Conservation (phyloP, 37 sponge, comb jelly and placozoan genomes). For the Amphimedon queenslandica region DNA sequence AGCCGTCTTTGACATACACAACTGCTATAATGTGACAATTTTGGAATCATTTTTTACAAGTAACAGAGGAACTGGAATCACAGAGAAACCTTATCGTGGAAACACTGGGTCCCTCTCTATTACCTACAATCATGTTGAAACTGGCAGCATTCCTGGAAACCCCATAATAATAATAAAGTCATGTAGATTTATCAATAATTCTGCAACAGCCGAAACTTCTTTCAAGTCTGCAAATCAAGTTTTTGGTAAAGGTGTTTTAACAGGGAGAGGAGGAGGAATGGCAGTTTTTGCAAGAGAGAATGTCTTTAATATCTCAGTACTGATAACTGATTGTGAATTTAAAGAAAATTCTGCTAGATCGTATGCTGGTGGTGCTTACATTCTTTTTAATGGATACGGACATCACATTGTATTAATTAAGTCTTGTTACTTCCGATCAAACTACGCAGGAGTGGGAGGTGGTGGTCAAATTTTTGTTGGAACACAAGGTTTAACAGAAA, state of each 20-base stretch:
- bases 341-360: constrained; percentile 26
- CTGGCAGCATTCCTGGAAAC: not conserved
- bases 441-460: constrained; percentile 29
- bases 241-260: constrained; percentile 34
- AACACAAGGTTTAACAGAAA: not conserved
- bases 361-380: constrained; percentile 54
- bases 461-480: constrained; percentile 28
- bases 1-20: constrained; percentile 67
- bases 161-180: not conserved
- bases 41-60: constrained; percentile 22
- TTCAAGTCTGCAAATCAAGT: constrained; percentile 23
- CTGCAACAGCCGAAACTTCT: constrained; percentile 6
- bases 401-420: constrained; percentile 7
- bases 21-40: constrained; percentile 26
- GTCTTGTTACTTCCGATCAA: constrained; percentile 10
- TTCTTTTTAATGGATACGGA: constrained; percentile 8
- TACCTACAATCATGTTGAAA: constrained; percentile 37
- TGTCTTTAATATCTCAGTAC: constrained; percentile 9
- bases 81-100: constrained; percentile 11
- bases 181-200: constrained; percentile 35
- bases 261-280: constrained; percentile 64
- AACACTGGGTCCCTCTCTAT: constrained; percentile 53
- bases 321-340: constrained; percentile 26
- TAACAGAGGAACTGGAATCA: constrained; percentile 46
- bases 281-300: constrained; percentile 46